These are phyloP conservation scores for Strix occidentalis DNA, from an alignment of 2,797 vertebrate species.

Conservation along the genomic window DNA sequence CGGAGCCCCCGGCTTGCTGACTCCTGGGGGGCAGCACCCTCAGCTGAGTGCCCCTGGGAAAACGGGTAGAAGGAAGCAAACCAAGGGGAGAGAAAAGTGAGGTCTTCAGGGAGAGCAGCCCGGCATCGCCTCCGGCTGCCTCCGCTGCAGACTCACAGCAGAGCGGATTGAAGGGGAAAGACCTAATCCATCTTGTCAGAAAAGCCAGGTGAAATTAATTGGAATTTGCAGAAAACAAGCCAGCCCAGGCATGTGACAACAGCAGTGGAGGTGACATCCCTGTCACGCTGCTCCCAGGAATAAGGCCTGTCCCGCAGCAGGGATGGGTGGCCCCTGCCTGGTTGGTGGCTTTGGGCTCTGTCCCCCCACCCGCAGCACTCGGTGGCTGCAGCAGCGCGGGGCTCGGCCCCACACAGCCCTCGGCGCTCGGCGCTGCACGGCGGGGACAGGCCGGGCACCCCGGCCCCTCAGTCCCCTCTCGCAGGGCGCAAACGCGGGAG, in stretches of 20 bases:
- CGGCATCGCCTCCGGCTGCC: accelerated
- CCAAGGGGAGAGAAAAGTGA: not conserved
- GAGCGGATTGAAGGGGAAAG: not conserved
- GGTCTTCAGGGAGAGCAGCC: not conserved
- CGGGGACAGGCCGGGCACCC: accelerated
- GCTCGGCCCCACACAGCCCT: not conserved
- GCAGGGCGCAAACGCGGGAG: accelerated
- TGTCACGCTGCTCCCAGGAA: not conserved
- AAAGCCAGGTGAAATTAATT: not conserved
- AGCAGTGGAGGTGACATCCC: not conserved
- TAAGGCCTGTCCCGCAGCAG: not conserved
- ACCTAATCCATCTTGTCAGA: not conserved
- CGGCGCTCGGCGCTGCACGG: not conserved
- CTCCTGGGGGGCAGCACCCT: not conserved
- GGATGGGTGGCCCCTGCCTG: too few relatives aligned
- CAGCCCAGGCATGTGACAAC: accelerated
- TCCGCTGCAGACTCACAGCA: not conserved
- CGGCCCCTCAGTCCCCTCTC: accelerated
- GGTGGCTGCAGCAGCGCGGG: accelerated
- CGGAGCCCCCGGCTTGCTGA: not conserved
- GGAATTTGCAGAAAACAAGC: not conserved
- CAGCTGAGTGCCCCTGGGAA: not conserved
- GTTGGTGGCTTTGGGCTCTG: not conserved
- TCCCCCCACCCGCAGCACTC: accelerated
- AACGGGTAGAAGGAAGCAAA: not conserved